phyloP scores from a whole-genome alignment of 2,797 vertebrate species.

The Coreius guichenoti region DNA sequence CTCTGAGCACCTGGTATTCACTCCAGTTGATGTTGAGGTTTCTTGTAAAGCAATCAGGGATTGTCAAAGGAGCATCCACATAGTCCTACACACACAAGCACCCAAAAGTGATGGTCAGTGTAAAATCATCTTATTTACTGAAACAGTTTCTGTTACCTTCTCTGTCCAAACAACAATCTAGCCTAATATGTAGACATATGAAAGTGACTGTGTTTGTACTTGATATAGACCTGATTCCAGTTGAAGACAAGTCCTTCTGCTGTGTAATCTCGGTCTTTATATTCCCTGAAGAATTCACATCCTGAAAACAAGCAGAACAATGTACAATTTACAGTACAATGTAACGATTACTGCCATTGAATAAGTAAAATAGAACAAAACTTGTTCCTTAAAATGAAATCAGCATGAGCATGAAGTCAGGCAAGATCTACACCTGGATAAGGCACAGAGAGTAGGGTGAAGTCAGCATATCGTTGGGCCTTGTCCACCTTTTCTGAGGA shows the following conservation, averaged over 20 bases:
- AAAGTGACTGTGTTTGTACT: background rate
- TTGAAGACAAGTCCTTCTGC: constrained; percentile 98
- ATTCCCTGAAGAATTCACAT: constrained; percentile 99
- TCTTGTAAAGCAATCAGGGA: constrained; percentile 87
- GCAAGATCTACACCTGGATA: constrained; percentile 87
- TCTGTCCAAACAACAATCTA: background rate
- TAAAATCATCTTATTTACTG: background rate
- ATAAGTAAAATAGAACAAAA: background rate
- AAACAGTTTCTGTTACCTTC: background rate
- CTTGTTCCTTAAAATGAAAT: background rate
- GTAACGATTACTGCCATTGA: background rate
- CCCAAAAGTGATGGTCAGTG: background rate
- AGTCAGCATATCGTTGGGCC: constrained; percentile 97
- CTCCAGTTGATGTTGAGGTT: constrained; percentile 96
- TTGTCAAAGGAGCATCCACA: constrained; percentile 95
- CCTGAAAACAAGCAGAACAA: constrained; percentile 76
- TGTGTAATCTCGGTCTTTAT: constrained; percentile 95
- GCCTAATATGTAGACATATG: background rate
- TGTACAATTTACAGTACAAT: background rate
- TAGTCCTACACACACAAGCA: constrained; percentile 82
- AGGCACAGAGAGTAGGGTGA: constrained; percentile 95
- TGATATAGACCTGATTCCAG: constrained; percentile 93
- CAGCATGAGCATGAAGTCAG: background rate
- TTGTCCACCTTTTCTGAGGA: constrained; percentile 99
- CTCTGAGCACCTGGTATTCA: constrained; percentile 87